Percentiles rank a stretch among this genome's conserved stretches.
These are phyloP conservation scores for Setophaga kirtlandii DNA, from an alignment of 2,113 vertebrate species.

Conservation along the genomic window DNA sequence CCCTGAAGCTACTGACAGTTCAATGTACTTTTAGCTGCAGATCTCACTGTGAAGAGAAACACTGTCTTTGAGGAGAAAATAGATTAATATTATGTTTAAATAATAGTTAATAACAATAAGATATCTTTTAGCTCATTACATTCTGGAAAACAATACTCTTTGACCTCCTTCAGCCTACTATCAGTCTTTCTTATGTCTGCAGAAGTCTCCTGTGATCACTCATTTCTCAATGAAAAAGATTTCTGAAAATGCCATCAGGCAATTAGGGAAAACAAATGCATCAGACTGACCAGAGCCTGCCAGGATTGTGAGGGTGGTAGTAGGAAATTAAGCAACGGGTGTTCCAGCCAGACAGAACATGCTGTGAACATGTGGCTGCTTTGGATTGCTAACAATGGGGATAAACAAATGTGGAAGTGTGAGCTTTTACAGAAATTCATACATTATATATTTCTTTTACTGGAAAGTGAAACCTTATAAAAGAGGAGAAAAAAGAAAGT, in stretches of 20 bases:
- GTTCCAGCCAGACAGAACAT: conserved; percentile 14
- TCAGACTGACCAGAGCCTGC: background rate
- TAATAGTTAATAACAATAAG: background rate
- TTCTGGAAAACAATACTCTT: background rate
- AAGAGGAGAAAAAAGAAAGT: background rate
- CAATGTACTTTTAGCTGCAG: background rate
- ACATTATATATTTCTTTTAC: conserved; percentile 56
- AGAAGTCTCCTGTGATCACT: background rate
- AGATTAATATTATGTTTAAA: background rate
- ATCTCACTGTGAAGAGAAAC: background rate
- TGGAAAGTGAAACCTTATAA: conserved; percentile 56
- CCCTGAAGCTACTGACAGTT: background rate
- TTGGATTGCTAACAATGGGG: conserved; percentile 24
- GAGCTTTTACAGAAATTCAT: conserved; percentile 40
- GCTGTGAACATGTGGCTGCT: conserved; percentile 30
- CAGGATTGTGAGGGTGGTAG: background rate
- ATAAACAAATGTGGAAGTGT: background rate
- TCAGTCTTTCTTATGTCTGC: background rate
- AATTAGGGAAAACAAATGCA: conserved; percentile 43
- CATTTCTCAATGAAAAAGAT: conserved; percentile 26
- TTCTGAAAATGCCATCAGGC: conserved; percentile 54
- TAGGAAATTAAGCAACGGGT: background rate
- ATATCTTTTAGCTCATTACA: background rate
- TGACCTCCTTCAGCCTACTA: background rate
- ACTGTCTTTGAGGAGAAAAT: background rate